Percentiles rank a stretch among this genome's conserved stretches.
These are phyloP conservation scores for Bombus waltoni DNA, from an alignment of 1,140 invertebrate genomes.

Conservation along the genomic window DNA sequence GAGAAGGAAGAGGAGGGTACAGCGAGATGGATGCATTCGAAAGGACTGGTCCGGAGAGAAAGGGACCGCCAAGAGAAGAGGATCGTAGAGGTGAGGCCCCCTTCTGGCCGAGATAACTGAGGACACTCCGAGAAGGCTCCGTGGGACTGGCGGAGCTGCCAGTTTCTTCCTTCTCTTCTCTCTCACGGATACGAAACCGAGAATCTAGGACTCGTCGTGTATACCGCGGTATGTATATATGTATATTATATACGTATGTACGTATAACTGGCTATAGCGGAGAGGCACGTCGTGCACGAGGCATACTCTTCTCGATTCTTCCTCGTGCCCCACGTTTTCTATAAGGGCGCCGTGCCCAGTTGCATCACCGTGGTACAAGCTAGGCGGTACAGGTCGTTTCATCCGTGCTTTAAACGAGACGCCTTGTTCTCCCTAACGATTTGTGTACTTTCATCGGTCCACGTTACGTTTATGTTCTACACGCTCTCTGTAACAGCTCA, in stretches of 20 bases:
- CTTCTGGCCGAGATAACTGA: conserved; percentile 66
- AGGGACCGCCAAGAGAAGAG: conserved; percentile 56
- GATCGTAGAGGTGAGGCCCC: conserved; percentile 57
- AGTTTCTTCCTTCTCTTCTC: conserved; percentile 65
- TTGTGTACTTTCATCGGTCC: conserved; percentile 46
- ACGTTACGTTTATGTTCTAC: conserved; percentile 50
- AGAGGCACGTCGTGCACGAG: conserved; percentile 67
- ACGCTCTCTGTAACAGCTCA: conserved; percentile 43
- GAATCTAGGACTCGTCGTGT: conserved; percentile 76
- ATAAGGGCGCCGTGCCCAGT: conserved; percentile 66
- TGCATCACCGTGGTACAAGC: conserved; percentile 58
- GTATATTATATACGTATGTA: background rate
- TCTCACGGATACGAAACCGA: conserved; percentile 75
- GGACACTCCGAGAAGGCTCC: conserved; percentile 67
- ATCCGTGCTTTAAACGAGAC: conserved; percentile 56
- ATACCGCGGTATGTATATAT: conserved; percentile 23
- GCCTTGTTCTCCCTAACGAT: conserved; percentile 52
- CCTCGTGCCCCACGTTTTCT: conserved; percentile 74
- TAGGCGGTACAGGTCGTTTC: conserved; percentile 63
- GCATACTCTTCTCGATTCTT: conserved; percentile 73
- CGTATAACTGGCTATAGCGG: conserved; percentile 43
- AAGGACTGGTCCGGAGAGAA: conserved; percentile 64
- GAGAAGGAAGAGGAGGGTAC: conserved; percentile 28
- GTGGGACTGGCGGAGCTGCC: conserved; percentile 73
- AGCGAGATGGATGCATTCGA: conserved; percentile 66